A percentile compares a stretch with the other conserved stretches of the same genome.
These are phyloP conservation scores for Coluber constrictor DNA, from an alignment of 2,797 vertebrate genomes.

Conservation along the genomic window DNA sequence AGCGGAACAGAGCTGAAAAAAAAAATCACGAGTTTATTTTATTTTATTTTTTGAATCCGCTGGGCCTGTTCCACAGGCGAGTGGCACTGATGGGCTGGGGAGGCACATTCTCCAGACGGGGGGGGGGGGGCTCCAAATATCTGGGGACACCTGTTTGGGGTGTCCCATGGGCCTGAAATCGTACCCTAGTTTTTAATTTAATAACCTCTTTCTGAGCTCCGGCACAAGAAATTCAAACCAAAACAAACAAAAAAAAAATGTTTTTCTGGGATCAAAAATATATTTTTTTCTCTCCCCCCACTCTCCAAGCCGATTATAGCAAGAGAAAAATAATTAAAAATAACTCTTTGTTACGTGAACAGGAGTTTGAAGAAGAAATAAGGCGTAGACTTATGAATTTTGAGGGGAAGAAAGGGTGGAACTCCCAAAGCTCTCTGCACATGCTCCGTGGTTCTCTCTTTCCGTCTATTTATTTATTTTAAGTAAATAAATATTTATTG, in stretches of 20 bases:
- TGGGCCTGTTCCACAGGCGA: neutral
- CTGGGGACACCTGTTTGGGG: neutral
- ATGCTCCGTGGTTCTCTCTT: neutral
- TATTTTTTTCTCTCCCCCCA: too few species aligned
- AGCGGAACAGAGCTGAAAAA: neutral
- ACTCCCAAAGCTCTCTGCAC: neutral
- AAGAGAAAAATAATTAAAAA: neutral
- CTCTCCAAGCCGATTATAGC: too few species aligned
- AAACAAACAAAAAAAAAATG: neutral
- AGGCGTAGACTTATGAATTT: too few species aligned
- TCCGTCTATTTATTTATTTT: neutral
- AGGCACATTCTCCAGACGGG: neutral
- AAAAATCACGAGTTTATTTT: neutral
- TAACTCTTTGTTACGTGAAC: neutral
- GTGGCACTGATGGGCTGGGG: neutral
- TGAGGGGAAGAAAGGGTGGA: too few species aligned
- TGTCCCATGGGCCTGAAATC: neutral
- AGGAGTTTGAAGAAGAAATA: too few species aligned
- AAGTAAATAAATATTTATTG: too few species aligned
- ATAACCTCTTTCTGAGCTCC: neutral
- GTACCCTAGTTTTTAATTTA: neutral
- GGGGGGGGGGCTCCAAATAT: neutral
- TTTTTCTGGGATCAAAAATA: neutral
- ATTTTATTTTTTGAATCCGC: neutral
- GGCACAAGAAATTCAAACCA: neutral